Evolutionary conservation across 2,797 vertebrate species (phyloP).

Genomic region (Mallotus villosus): DNA sequence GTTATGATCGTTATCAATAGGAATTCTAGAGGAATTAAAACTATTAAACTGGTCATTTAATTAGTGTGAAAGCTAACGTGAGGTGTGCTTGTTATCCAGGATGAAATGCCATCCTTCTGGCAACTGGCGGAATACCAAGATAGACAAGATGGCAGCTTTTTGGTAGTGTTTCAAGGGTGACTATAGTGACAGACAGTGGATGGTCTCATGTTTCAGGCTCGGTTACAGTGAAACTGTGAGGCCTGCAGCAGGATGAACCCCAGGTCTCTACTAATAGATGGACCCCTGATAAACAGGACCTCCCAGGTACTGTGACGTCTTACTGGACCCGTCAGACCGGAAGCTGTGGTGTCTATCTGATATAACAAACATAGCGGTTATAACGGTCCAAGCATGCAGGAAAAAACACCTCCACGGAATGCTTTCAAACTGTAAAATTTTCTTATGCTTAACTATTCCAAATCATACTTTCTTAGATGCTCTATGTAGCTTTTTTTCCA

Average conservation of each 20-base stretch:
- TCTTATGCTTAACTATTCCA: too few species aligned
- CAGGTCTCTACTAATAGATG: conserved; percentile 76
- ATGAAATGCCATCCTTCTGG: conserved; percentile 34
- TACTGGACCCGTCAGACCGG: background rate
- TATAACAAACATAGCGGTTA: too few species aligned
- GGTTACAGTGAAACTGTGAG: conserved; percentile 54
- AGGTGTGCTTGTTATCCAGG: background rate
- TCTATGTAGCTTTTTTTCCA: too few species aligned
- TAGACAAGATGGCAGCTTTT: conserved; percentile 24
- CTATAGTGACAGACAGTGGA: conserved; percentile 37
- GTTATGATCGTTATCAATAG: background rate
- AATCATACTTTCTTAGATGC: too few species aligned
- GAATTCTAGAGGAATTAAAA: background rate
- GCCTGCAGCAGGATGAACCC: conserved; percentile 53
- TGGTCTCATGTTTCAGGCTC: conserved; percentile 68
- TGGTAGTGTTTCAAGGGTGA: conserved; percentile 43
- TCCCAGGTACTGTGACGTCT: background rate
- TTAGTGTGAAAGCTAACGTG: background rate
- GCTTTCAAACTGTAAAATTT: too few species aligned
- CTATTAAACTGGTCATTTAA: background rate
- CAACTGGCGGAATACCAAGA: conserved; percentile 9
- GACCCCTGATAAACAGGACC: conserved; percentile 62
- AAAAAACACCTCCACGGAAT: too few species aligned
- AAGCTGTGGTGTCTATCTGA: too few species aligned
- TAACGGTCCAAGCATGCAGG: too few species aligned